phyloP scores from a whole-genome alignment of 2,888 invertebrate genomes.

The Pecten maximus region DNA sequence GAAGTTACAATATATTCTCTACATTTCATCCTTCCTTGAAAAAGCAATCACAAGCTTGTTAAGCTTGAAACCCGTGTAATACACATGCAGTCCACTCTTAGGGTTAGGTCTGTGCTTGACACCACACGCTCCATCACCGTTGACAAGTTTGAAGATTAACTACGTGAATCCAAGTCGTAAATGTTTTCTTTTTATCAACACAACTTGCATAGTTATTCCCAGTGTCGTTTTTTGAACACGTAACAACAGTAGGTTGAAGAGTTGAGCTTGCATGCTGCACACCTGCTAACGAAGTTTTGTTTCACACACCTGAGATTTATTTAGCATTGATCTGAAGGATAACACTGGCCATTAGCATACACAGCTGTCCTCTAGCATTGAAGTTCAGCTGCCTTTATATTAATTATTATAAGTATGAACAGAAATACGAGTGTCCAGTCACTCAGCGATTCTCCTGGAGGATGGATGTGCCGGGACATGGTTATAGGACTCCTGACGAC shows the following conservation, averaged over 20 bases:
- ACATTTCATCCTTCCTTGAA: not conserved
- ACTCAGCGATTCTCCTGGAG: not conserved
- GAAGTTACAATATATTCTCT: not conserved
- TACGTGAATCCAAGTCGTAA: not conserved
- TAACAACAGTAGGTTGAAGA: not conserved
- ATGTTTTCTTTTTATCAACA: not conserved
- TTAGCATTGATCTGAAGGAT: slow-evolving; percentile 19
- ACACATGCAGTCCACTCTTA: not conserved
- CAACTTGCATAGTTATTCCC: not conserved
- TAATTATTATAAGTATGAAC: not conserved
- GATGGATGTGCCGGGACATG: not conserved
- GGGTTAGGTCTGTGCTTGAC: not conserved
- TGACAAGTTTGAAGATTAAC: not conserved
- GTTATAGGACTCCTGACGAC: not conserved
- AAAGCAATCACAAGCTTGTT: not conserved
- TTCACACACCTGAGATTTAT: slow-evolving; percentile 33
- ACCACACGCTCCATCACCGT: not conserved
- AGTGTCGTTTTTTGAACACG: slow-evolving; percentile 23
- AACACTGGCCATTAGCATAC: slow-evolving; percentile 16
- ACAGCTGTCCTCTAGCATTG: slow-evolving; percentile 19
- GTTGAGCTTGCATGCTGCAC: slow-evolving; percentile 25
- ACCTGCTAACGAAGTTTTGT: slow-evolving; percentile 33
- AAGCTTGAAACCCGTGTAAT: slow-evolving; percentile 1
- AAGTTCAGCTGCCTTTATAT: slow-evolving; percentile 14
- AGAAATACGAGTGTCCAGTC: slow-evolving; percentile 7